Evolutionary conservation across 1,140 invertebrate genomes (phyloP).

Genomic region (Drosophila mojavensis): DNA sequence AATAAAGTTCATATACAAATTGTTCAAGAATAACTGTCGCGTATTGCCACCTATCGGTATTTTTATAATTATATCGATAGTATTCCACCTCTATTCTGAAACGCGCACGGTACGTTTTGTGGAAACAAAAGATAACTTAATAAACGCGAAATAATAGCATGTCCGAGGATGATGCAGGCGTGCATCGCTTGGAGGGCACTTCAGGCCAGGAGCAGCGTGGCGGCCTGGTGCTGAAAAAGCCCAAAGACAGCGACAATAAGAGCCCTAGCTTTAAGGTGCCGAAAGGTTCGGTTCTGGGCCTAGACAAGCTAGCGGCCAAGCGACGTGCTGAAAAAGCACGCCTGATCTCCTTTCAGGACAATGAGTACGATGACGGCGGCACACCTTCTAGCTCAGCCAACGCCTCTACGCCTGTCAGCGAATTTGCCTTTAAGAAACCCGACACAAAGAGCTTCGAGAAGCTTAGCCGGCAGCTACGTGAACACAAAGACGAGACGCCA

Average conservation of each 20-base stretch:
- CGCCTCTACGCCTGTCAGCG: conserved; percentile 54
- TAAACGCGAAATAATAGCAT: conserved; percentile 35
- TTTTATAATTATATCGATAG: conserved; percentile 11
- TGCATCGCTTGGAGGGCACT: conserved; percentile 94
- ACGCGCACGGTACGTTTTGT: conserved; percentile 53
- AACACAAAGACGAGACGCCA: conserved; percentile 93
- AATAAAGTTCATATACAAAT: background rate
- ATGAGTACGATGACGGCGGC: conserved; percentile 86
- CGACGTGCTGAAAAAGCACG: conserved; percentile 88
- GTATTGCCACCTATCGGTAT: background rate
- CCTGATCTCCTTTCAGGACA: conserved; percentile 88
- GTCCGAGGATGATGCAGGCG: conserved; percentile 73
- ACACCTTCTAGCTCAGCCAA: conserved; percentile 43
- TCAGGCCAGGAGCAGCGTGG: conserved; percentile 86
- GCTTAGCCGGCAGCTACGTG: conserved; percentile 89
- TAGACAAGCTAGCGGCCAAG: conserved; percentile 93
- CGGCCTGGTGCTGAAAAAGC: conserved; percentile 94
- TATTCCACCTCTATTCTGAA: conserved; percentile 40
- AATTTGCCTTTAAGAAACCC: conserved; percentile 75
- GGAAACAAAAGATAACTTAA: conserved; percentile 40
- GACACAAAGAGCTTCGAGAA: conserved; percentile 83
- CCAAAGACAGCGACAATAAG: conserved; percentile 84
- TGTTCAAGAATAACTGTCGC: background rate
- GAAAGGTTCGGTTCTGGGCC: conserved; percentile 91
- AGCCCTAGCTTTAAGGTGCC: conserved; percentile 90